phyloP scores from a whole-genome alignment of 1,140 invertebrate species.

The Drosophila asahinai region DNA sequence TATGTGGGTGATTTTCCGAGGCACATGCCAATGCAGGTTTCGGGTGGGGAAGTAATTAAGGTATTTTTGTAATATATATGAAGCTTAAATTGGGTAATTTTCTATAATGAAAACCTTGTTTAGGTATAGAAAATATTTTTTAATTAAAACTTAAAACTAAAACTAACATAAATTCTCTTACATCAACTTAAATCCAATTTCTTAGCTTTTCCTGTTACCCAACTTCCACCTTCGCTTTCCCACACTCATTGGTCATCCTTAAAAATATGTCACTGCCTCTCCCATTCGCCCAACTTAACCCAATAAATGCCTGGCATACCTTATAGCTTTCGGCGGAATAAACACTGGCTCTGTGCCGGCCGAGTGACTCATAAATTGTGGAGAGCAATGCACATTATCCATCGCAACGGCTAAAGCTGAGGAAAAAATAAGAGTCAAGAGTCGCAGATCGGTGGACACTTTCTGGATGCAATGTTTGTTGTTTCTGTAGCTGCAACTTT shows the following conservation, averaged over 20 bases:
- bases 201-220: not conserved
- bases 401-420: conserved; percentile 5
- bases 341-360: conserved; percentile 22
- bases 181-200: no score
- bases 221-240: conserved; percentile 31
- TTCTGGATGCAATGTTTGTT: conserved; percentile 43
- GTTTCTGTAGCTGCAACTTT: conserved; percentile 2
- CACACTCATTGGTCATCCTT: conserved; percentile 20
- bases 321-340: conserved; percentile 38
- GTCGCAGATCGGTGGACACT: conserved; percentile 67
- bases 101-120: not conserved
- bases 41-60: not conserved
- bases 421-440: conserved; percentile 45
- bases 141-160: no score
- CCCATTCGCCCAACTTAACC: conserved; percentile 64
- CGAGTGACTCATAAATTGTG: conserved; percentile 78
- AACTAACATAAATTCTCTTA: not conserved
- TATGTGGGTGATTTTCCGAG: conserved; percentile 17
- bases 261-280: conserved; percentile 42
- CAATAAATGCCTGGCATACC: conserved; percentile 75
- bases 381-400: conserved; percentile 74
- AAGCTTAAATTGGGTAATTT: not conserved
- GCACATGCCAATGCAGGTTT: conserved; percentile 22
- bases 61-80: no score
- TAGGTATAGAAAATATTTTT: not conserved